Evolutionary conservation across 2,888 invertebrate species (phyloP).

Genomic region (Andrena minutula): DNA sequence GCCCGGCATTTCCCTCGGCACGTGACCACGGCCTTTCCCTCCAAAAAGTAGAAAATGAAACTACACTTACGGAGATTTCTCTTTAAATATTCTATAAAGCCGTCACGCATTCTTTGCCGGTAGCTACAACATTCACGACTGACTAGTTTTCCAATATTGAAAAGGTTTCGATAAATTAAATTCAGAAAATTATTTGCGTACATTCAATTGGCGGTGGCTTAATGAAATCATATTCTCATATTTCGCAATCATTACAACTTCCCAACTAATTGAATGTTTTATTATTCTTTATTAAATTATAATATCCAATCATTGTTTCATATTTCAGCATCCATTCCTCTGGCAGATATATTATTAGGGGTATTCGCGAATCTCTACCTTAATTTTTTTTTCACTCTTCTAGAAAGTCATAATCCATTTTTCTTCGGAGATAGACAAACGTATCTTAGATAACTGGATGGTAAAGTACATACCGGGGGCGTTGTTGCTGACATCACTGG

Average conservation of each 20-base stretch:
- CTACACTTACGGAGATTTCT: constrained; percentile 70
- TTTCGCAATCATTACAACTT: background rate
- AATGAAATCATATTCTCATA: background rate
- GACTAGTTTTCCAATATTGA: constrained; percentile 24
- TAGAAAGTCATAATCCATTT: constrained; percentile 66
- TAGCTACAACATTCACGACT: constrained; percentile 47
- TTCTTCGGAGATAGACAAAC: constrained; percentile 70
- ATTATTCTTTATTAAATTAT: background rate
- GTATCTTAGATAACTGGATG: constrained; percentile 72
- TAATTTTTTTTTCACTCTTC: constrained; percentile 41
- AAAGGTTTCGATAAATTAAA: constrained; percentile 20
- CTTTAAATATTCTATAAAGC: constrained; percentile 78
- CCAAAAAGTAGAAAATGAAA: constrained; percentile 70
- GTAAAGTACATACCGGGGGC: constrained; percentile 67
- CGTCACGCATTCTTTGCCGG: constrained; percentile 68
- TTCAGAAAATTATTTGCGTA: background rate
- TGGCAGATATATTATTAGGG: constrained; percentile 32
- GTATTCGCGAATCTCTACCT: background rate
- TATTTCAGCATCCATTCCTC: background rate
- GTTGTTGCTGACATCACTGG: constrained; percentile 69
- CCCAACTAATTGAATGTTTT: background rate
- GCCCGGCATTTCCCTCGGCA: constrained; percentile 75
- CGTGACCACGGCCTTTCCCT: constrained; percentile 75
- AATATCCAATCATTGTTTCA: background rate
- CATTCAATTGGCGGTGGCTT: background rate